These are phyloP conservation scores for Strix aluco DNA, from an alignment of 2,113 vertebrate genomes.

Conservation along the genomic window DNA sequence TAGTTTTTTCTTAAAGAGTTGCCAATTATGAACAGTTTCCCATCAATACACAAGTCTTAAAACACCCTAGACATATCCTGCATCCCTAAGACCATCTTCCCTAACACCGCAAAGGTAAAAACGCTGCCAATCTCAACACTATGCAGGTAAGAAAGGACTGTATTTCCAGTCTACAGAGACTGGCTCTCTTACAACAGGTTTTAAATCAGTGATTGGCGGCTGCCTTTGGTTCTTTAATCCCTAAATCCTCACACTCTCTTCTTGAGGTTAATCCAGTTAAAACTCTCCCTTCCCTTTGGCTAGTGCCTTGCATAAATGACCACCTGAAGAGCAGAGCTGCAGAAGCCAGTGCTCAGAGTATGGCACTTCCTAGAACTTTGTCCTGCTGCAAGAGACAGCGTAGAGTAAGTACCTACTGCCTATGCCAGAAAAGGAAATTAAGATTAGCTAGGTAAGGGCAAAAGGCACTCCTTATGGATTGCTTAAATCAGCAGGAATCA, in stretches of 20 bases:
- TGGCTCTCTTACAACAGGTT: neutral
- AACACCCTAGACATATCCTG: neutral
- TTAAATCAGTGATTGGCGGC: conserved; percentile 38
- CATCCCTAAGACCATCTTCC: neutral
- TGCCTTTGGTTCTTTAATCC: conserved; percentile 64
- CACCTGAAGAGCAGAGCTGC: conserved; percentile 19
- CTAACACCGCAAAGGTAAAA: neutral
- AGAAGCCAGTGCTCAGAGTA: neutral
- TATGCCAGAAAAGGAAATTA: conserved; percentile 11
- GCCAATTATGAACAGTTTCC: neutral
- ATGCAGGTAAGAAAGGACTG: neutral
- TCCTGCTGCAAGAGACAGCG: neutral
- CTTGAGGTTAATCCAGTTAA: conserved; percentile 69
- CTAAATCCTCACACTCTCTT: conserved; percentile 60
- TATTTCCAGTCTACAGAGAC: neutral
- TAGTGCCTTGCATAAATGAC: neutral
- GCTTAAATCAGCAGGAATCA: conserved; percentile 38
- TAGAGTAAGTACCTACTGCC: neutral
- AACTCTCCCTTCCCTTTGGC: conserved; percentile 40
- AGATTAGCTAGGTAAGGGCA: conserved; percentile 15
- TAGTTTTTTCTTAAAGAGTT: neutral
- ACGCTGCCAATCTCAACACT: neutral
- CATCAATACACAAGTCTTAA: neutral
- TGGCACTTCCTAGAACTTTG: neutral
- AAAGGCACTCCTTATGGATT: neutral